phyloP scores from a whole-genome alignment of 1,140 invertebrate species.

The Procambarus virginalis region DNA sequence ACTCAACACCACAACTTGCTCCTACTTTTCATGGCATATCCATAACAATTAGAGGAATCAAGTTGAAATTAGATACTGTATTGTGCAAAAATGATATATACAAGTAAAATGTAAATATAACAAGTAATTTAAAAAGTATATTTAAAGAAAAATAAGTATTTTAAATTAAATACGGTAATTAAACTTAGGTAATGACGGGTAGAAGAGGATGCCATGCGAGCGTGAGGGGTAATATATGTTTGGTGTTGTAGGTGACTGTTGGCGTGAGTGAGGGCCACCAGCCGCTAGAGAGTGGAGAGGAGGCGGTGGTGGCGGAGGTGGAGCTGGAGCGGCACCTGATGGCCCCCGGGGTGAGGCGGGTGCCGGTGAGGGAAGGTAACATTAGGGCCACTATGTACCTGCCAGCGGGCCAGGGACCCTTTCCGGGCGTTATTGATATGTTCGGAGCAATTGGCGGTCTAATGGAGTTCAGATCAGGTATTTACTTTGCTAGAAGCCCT shows the following conservation, averaged over 20 bases:
- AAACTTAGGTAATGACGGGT: too few species aligned
- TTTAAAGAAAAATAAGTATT: too few species aligned
- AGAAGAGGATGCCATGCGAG: too few species aligned
- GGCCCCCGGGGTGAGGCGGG: slow-evolving; percentile 47
- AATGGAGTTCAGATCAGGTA: slow-evolving; percentile 57
- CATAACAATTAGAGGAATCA: too few species aligned
- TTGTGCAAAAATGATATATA: too few species aligned
- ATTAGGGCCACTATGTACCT: slow-evolving; percentile 45
- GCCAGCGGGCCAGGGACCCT: slow-evolving; percentile 46
- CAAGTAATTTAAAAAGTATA: too few species aligned
- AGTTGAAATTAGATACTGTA: too few species aligned
- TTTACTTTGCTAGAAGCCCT: background rate
- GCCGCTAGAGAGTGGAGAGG: background rate
- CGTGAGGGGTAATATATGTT: too few species aligned
- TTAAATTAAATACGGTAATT: too few species aligned
- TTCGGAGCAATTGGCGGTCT: slow-evolving; percentile 41
- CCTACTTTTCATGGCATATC: too few species aligned
- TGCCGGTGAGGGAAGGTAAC: slow-evolving; percentile 32
- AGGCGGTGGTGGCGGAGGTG: slow-evolving; percentile 11
- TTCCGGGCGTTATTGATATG: slow-evolving; percentile 49
- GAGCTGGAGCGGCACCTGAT: slow-evolving; percentile 57
- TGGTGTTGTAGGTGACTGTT: slow-evolving; percentile 1
- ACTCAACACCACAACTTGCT: too few species aligned
- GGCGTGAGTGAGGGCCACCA: slow-evolving; percentile 28
- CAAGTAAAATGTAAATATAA: too few species aligned